phyloP scores from a whole-genome alignment of 2,113 vertebrate genomes.

The Brachyhypopomus occidentalis region DNA sequence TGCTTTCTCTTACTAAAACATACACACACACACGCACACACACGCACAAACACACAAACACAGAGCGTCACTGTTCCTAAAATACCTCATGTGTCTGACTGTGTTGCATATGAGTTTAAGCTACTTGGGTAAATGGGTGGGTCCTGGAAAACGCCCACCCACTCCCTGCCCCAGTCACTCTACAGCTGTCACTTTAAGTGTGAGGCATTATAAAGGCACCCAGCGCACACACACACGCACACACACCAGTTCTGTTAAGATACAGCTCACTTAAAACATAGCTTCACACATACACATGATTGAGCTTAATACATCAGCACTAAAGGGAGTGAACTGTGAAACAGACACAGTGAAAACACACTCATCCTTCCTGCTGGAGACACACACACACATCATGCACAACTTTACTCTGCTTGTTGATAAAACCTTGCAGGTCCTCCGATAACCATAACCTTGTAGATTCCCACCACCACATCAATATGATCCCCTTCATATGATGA shows the following conservation, averaged over 20 bases:
- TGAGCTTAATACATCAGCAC: background rate
- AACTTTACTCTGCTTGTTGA: constrained; percentile 37
- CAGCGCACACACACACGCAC: constrained; percentile 9
- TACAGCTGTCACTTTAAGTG: constrained; percentile 53
- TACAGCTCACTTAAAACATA: constrained; percentile 7
- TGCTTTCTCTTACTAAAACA: constrained; percentile 20
- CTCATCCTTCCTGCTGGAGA: background rate
- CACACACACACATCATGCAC: background rate
- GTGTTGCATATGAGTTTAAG: constrained; percentile 45
- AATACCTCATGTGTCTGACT: constrained; percentile 52
- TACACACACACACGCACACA: constrained; percentile 15
- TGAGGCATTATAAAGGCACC: constrained; percentile 23
- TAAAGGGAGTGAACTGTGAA: constrained; percentile 7
- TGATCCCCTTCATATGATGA: constrained; percentile 22
- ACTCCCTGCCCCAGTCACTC: constrained; percentile 37
- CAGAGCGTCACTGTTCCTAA: constrained; percentile 51
- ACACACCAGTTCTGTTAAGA: background rate
- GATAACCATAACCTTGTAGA: constrained; percentile 12
- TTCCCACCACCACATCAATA: constrained; percentile 27
- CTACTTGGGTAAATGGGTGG: constrained; percentile 48
- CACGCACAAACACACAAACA: constrained; percentile 24
- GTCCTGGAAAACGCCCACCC: constrained; percentile 37
- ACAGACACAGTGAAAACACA: constrained; percentile 11
- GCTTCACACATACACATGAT: constrained; percentile 21
- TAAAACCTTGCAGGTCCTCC: constrained; percentile 29